Base-by-base conservation (phyloP, 2,113 vertebrate species). In the Rousettus leschenaultii region DNA sequence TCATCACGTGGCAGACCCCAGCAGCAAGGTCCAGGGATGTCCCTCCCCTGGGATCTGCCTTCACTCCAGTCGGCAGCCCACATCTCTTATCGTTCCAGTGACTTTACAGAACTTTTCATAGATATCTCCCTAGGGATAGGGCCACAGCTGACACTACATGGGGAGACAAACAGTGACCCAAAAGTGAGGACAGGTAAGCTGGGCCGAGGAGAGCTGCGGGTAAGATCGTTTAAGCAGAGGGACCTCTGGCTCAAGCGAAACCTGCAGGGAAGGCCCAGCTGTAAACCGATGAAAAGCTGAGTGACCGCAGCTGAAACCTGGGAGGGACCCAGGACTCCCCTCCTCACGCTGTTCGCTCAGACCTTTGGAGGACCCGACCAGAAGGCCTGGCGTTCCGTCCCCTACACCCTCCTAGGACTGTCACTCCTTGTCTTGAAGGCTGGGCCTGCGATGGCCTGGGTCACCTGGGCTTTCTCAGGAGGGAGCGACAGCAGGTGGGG, bases 261-360 rank as follows among this genome's bases (percentile, higher is more conserved):
- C 63, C 7, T 13, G 1, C 15, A 18, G 9, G 59, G 38, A 19
- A 35, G 28, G 7, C 11, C 5, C 8, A 1, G 33, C 86, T 28
- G 3, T 4, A 14, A 19, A 22, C n/a, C 11, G 4, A 10, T 4
- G 7, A 18, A 18, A 9, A 35, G 24, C 61, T 0, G 0, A 0
- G 45, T 7, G 38, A 30, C 61, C 2, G 11, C 59, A 33, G 4
- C 45, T 26, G 75, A 35, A 43, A 14, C 16, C 3, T 2, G 28
- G 7, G 48, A 2, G 3, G 9, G 8, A 4, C 51, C 43, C 33
- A 2, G 68, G 59, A 43, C 22, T 18, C 21, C 82, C 26, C 77
- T 6, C 2, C 59, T n/a, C 22, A 7, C 9, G 15, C 14, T 0
- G 0, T 53, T 10, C 4, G 0, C 74, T 53, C 24, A 1, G 35